Percentiles rank a stretch among this genome's conserved stretches.
These are phyloP conservation scores for Myopa tessellatipennis DNA, from an alignment of 2,888 invertebrate species.

Conservation along the genomic window DNA sequence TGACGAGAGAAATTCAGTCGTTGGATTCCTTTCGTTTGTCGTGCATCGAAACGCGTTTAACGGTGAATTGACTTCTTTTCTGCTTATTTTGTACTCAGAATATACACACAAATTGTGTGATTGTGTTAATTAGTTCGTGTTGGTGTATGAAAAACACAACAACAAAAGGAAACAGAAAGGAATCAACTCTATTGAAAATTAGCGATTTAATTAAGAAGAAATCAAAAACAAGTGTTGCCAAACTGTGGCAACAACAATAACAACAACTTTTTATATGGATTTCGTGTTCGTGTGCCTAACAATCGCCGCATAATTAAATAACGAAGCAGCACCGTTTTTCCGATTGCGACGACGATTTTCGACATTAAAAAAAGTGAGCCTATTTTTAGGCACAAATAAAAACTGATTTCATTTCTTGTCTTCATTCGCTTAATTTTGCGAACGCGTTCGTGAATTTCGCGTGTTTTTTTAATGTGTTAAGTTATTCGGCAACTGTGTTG, in stretches of 20 bases:
- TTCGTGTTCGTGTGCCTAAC: not conserved
- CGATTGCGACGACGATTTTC: too few relatives aligned
- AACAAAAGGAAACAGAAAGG: not conserved
- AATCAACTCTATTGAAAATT: too few relatives aligned
- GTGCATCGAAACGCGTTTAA: constrained; percentile 50
- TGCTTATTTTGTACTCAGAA: not conserved
- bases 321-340: not conserved
- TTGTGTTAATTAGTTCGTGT: constrained; percentile 8
- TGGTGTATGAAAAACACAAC: not conserved
- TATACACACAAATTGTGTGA: not conserved
- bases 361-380: too few relatives aligned
- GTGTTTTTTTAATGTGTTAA: too few relatives aligned
- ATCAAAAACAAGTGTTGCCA: not conserved
- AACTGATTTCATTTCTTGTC: too few relatives aligned
- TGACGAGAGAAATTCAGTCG: constrained; percentile 54
- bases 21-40: constrained; percentile 63
- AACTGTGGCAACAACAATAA: not conserved
- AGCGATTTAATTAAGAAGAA: too few relatives aligned
- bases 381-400: too few relatives aligned
- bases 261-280: not conserved
- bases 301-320: not conserved
- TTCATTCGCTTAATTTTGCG: too few relatives aligned
- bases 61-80: not conserved
- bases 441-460: too few relatives aligned
- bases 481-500: too few relatives aligned